Conservation (phyloP, 2,113 vertebrate species). For the Lynx canadensis region DNA sequence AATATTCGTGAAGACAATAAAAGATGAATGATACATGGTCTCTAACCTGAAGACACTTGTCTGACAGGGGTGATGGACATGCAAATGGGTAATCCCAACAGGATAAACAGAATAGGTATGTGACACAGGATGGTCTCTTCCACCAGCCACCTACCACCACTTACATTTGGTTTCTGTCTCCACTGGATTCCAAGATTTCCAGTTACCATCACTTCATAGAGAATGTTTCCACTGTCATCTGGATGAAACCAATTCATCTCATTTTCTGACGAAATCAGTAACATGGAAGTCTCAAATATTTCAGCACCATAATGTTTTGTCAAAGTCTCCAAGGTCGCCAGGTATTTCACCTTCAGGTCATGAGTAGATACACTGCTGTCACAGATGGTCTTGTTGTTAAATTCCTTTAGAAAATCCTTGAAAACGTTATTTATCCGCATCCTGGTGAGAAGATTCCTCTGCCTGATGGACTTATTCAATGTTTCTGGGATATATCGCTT, state of each 20-base stretch:
- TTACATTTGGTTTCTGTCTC: constrained; percentile 91
- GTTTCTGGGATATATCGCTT: constrained; percentile 95
- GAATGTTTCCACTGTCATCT: constrained; percentile 66
- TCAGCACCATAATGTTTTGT: constrained; percentile 93
- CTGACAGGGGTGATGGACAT: fast-evolving
- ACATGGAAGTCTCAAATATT: constrained; percentile 85
- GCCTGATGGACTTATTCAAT: constrained; percentile 93
- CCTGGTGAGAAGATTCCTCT: constrained; percentile 95
- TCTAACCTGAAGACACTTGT: not conserved
- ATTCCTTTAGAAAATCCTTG: constrained; percentile 97
- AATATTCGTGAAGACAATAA: not conserved
- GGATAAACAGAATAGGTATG: fast-evolving
- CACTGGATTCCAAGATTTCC: constrained; percentile 95
- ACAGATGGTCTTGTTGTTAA: constrained; percentile 94
- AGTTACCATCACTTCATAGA: constrained; percentile 90
- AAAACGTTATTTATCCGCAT: constrained; percentile 98
- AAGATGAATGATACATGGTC: not conserved
- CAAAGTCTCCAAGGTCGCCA: constrained; percentile 96
- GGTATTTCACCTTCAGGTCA: constrained; percentile 97
- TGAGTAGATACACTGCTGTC: constrained; percentile 93
- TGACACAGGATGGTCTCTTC: not conserved
- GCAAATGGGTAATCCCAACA: not conserved
- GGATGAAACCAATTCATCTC: constrained; percentile 82
- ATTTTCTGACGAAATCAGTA: constrained; percentile 91
- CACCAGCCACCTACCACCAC: constrained; percentile 24